These are phyloP conservation scores for Goniozus legneri DNA, from an alignment of 1,140 invertebrate genomes.

Conservation along the genomic window DNA sequence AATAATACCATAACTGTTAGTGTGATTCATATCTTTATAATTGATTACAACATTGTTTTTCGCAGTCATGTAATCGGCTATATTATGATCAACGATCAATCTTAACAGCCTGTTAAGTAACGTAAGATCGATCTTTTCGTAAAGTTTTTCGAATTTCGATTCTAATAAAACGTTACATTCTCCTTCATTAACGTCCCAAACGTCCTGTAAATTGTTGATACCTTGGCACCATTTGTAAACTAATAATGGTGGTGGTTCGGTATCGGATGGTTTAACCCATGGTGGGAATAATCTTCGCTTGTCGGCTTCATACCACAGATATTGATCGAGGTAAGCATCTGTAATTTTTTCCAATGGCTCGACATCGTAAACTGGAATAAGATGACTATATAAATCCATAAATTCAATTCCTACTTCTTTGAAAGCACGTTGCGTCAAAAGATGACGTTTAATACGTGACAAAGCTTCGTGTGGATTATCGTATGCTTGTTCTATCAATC, in stretches of 20 bases:
- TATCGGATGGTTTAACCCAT: constrained; percentile 99
- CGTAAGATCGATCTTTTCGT: constrained; percentile 99
- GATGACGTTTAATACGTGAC: constrained; percentile 98
- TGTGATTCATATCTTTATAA: constrained; percentile 99
- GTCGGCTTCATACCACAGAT: constrained; percentile 99
- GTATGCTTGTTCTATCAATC: constrained; percentile 98
- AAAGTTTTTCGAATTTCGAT: constrained; percentile 96
- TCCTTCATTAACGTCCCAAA: constrained; percentile 97
- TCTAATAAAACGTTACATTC: constrained; percentile 99
- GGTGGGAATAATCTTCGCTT: constrained; percentile 95
- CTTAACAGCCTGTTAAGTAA: constrained; percentile 92
- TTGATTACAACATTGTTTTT: constrained; percentile 99
- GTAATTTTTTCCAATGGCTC: constrained; percentile 99
- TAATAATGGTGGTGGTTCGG: constrained; percentile 94
- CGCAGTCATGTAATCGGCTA: constrained; percentile 99
- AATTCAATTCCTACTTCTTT: constrained; percentile 99
- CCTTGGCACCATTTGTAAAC: constrained; percentile 99
- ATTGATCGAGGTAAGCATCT: constrained; percentile 99
- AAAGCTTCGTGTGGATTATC: constrained; percentile 99
- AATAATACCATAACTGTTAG: constrained; percentile 98
- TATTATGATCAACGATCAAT: constrained; percentile 99
- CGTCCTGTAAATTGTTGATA: constrained; percentile 95
- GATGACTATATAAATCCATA: constrained; percentile 98
- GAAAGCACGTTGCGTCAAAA: constrained; percentile 96
- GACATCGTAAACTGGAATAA: constrained; percentile 98